These are phyloP conservation scores for Cremastinae sp. DNA, from an alignment of 2,888 invertebrate species.

Conservation along the genomic window DNA sequence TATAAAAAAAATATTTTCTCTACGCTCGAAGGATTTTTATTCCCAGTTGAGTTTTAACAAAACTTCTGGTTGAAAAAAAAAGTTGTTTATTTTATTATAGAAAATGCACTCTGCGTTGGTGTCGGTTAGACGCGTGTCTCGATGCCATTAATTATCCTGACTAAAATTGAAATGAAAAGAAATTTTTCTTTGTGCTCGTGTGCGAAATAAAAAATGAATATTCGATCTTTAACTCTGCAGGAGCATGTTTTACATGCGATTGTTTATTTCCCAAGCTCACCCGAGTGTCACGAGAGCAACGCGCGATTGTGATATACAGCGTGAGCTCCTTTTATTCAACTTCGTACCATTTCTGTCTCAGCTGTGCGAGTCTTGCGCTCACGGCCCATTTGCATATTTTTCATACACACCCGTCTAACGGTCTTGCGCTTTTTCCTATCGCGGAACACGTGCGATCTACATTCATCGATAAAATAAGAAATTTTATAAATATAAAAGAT, in stretches of 20 bases:
- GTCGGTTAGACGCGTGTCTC: constrained; percentile 25
- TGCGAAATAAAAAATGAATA: constrained; percentile 37
- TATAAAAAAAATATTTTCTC: too few species aligned
- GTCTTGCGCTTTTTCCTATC: constrained; percentile 17
- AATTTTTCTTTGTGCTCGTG: constrained; percentile 21
- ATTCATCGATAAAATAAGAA: neutral
- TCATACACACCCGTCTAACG: constrained; percentile 42
- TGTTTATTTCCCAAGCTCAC: constrained; percentile 33
- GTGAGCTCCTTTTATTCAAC: constrained; percentile 13
- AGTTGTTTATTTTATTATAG: too few species aligned
- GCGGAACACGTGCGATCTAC: constrained; percentile 22
- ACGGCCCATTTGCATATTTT: constrained; percentile 41
- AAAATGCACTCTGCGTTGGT: constrained; percentile 22
- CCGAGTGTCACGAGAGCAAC: constrained; percentile 42
- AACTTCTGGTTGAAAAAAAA: neutral
- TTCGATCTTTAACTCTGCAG: constrained; percentile 17
- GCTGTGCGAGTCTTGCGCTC: constrained; percentile 11
- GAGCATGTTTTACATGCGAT: constrained; percentile 14
- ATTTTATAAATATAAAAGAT: too few species aligned
- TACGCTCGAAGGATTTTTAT: too few species aligned
- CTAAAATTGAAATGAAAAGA: constrained; percentile 32
- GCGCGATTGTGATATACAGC: constrained; percentile 34
- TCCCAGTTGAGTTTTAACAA: neutral
- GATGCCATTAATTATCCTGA: constrained; percentile 46
- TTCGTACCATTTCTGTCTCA: constrained; percentile 27